These are phyloP conservation scores for Pseudocheirus occidentalis DNA, from an alignment of 2,797 vertebrate genomes.

Conservation along the genomic window DNA sequence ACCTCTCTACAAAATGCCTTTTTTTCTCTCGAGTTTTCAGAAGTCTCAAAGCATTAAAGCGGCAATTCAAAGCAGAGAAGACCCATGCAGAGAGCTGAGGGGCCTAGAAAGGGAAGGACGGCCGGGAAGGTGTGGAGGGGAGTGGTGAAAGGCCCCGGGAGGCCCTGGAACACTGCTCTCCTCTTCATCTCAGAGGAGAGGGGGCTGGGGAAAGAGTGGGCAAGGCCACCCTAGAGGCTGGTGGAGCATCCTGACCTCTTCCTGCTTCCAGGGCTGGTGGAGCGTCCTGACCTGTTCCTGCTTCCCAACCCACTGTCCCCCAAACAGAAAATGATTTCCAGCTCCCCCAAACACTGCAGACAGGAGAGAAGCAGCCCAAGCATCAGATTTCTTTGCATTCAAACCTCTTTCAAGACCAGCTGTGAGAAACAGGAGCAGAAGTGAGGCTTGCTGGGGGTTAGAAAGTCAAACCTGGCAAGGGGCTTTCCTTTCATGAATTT, in stretches of 20 bases:
- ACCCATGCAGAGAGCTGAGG: background rate
- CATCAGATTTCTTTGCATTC: conserved; percentile 77
- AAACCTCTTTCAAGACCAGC: conserved; percentile 74
- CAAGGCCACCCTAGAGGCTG: background rate
- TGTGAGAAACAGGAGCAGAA: conserved; percentile 61
- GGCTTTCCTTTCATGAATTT: conserved; percentile 6
- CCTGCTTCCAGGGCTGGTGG: background rate
- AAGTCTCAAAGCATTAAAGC: conserved; percentile 64
- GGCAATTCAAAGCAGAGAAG: conserved; percentile 50
- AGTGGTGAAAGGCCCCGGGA: background rate
- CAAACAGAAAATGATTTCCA: background rate
- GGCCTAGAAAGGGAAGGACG: background rate
- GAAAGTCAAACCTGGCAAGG: conserved; percentile 4
- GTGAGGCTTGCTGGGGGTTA: conserved; percentile 64
- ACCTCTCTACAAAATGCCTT: conserved; percentile 74
- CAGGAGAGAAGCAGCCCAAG: background rate
- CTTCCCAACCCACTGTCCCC: background rate
- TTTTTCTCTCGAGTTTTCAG: conserved; percentile 55
- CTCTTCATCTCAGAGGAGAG: background rate
- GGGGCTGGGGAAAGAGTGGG: background rate
- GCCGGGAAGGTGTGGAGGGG: background rate
- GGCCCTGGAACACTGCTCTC: background rate
- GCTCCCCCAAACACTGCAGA: conserved; percentile 57
- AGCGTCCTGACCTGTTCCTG: background rate
- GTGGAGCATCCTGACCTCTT: background rate